Evolutionary conservation across 2,888 invertebrate genomes (phyloP), one percentile per base, ranked within the genome.

Genomic region (Epicampocera succincta): DNA sequence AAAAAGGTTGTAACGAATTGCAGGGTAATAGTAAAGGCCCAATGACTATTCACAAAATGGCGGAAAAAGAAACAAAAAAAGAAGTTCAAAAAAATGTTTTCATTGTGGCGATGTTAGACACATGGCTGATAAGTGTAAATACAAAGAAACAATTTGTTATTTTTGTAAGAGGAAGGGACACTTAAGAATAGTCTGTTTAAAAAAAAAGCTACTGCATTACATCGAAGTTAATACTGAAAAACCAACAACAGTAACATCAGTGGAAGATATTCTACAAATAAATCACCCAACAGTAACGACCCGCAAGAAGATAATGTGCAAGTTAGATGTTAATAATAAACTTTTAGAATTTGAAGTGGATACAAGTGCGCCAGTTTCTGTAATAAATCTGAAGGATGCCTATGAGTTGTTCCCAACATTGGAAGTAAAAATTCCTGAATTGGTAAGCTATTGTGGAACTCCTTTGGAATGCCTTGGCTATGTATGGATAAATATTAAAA

Each of bases 1-100:
- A 68, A 58, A 83, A 58, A 63, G 66, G 69, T 11, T 82, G 72
- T 5, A 44, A 50, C 9, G 80, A 84, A 68, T 68, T 84, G 13
- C 78, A 76, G 13, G 56, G 72, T 19, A 78, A 69, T 21, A 21
- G 42, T 19, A 40, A 29, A 4, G 61, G 19, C 6, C 13, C n/a
- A 5, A 38, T 73, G 5, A 73, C 38, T 44, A 65, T 68, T 12
- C 73, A 63, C n/a, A 73, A 54, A 76, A 61, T 56, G 58, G 56
- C 56, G 38, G 58, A 50, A 42, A 54, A 68, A 61, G n/a, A n/a
- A n/a, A n/a, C n/a, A 29, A 8, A 46, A 69, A 69, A 56, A 69
- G 8, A 58, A 0, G 29, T 2, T 46, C 29, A 46, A 77, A 60
- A 40, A 83, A 80, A 61, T 72, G 56, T 78, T 83, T 60, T 71